Evolutionary conservation across 2,113 vertebrate species (phyloP).

Genomic region (Callopanchax toddi): DNA sequence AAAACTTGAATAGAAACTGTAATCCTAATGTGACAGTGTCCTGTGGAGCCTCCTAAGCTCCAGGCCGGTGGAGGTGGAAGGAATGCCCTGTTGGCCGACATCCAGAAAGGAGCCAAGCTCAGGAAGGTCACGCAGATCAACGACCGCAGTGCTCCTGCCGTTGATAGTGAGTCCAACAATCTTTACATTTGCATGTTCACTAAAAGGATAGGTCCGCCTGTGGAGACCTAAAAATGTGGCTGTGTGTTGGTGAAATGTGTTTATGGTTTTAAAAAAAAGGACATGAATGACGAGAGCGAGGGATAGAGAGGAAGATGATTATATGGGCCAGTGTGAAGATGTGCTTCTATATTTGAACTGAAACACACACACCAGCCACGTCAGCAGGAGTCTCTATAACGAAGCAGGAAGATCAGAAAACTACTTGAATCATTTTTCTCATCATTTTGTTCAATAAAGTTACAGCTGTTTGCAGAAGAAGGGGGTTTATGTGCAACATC

Average conservation of each 20-base stretch:
- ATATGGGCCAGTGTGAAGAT: constrained; percentile 8
- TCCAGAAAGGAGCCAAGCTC: constrained; percentile 90
- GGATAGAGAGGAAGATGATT: too few species aligned
- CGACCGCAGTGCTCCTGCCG: constrained; percentile 88
- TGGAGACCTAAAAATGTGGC: too few species aligned
- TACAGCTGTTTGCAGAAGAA: too few species aligned
- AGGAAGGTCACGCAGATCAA: constrained; percentile 89
- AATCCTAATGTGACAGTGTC: constrained; percentile 42
- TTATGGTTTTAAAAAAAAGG: too few species aligned
- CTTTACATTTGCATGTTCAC: neutral
- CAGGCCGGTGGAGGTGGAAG: constrained; percentile 76
- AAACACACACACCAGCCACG: constrained; percentile 17
- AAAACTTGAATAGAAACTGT: too few species aligned
- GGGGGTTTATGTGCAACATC: too few species aligned
- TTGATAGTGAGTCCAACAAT: constrained; percentile 85
- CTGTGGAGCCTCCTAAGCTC: constrained; percentile 51
- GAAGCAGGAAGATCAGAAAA: too few species aligned
- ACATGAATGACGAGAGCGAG: constrained; percentile 1
- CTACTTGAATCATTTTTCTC: too few species aligned
- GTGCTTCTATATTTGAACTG: constrained; percentile 16
- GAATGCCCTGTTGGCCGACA: constrained; percentile 88
- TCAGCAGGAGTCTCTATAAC: too few species aligned
- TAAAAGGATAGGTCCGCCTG: too few species aligned
- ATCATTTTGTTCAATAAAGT: too few species aligned
- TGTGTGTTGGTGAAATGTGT: too few species aligned